A percentile compares a stretch with the other conserved stretches of the same genome.
These are phyloP conservation scores for Metalampra italica DNA, from an alignment of 2,888 invertebrate species.

Conservation along the genomic window DNA sequence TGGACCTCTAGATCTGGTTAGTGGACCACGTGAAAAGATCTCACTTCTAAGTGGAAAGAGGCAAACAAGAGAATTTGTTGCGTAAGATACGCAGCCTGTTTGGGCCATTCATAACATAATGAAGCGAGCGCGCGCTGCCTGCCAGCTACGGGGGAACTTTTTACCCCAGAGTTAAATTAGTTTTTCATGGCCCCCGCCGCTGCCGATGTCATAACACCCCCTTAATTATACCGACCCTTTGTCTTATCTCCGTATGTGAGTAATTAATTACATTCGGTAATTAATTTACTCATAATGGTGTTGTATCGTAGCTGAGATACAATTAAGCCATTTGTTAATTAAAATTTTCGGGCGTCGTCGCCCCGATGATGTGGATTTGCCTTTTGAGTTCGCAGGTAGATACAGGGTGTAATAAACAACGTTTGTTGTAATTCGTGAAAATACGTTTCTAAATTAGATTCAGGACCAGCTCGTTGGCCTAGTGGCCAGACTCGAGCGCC, in stretches of 20 bases:
- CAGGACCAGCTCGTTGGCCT: too few species aligned
- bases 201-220: conserved; percentile 40
- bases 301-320: conserved; percentile 40
- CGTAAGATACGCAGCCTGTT: conserved; percentile 17
- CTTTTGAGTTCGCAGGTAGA: not conserved
- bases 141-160: conserved; percentile 26
- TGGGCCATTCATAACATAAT: conserved; percentile 35
- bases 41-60: not conserved
- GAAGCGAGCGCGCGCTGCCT: conserved; percentile 19
- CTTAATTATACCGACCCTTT: conserved; percentile 41
- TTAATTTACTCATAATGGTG: conserved; percentile 53
- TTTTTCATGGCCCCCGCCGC: conserved; percentile 48
- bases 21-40: not conserved
- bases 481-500: too few species aligned
- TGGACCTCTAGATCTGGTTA: too few species aligned
- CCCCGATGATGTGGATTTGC: not conserved
- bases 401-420: not conserved
- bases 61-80: not conserved
- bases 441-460: too few species aligned
- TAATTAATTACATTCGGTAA: conserved; percentile 63
- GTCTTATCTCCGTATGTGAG: conserved; percentile 50
- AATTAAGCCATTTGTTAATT: conserved; percentile 52
- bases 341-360: conserved; percentile 25
- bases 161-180: conserved; percentile 49
- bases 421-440: too few species aligned